Percentiles rank a stretch among this genome's conserved stretches.
Conservation (phyloP, 1,140 invertebrate genomes). For the Hirudo medicinalis region DNA sequence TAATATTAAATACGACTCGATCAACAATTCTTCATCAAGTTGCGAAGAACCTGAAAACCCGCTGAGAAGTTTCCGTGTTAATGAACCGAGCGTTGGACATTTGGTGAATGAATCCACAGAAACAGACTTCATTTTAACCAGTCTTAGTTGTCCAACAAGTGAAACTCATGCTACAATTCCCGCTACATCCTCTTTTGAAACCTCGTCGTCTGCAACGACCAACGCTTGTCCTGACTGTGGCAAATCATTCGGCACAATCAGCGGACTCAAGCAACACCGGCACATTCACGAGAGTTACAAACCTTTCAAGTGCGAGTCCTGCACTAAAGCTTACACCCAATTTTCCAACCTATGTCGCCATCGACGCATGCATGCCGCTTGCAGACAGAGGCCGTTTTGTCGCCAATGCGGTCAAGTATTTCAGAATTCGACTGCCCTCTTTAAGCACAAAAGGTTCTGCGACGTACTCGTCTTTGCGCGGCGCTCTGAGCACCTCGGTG, state of each 20-base stretch:
- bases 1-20: too few relatives aligned
- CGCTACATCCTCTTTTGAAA: too few relatives aligned
- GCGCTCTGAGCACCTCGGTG: background rate
- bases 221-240: background rate
- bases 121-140: too few relatives aligned
- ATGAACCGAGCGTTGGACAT: too few relatives aligned
- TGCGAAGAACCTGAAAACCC: too few relatives aligned
- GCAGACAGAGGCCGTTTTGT: background rate
- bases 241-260: background rate
- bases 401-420: slow-evolving; percentile 4
- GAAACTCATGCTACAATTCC: too few relatives aligned
- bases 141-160: too few relatives aligned
- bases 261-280: slow-evolving; percentile 61
- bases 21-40: too few relatives aligned
- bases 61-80: too few relatives aligned
- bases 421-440: slow-evolving; percentile 7
- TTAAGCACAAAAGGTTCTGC: slow-evolving; percentile 7
- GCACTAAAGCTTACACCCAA: slow-evolving; percentile 86
- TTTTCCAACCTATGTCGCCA: slow-evolving; percentile 98
- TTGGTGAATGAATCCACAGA: too few relatives aligned
- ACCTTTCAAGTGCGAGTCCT: slow-evolving; percentile 64
- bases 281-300: slow-evolving; percentile 98
- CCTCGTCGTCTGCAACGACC: background rate
- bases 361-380: slow-evolving; percentile 80
- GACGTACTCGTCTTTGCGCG: background rate